These are phyloP conservation scores for Cyclophora albipunctata DNA, from an alignment of 2,888 invertebrate genomes.

Conservation along the genomic window DNA sequence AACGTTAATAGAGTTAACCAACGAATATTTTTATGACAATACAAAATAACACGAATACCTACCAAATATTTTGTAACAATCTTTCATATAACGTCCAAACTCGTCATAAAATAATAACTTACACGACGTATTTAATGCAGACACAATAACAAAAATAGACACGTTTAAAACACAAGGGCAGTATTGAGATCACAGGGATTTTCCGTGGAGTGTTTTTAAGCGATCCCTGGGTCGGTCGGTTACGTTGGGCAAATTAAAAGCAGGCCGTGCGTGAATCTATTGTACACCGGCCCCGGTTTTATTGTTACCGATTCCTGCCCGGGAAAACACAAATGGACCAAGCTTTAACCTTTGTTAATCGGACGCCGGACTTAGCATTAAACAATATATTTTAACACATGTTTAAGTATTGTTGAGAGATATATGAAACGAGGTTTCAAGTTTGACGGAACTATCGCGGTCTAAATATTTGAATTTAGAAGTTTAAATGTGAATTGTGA, in stretches of 20 bases:
- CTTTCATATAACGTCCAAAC: too few relatives aligned
- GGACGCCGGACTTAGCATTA: constrained; percentile 27
- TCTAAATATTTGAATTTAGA: too few relatives aligned
- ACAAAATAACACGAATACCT: too few relatives aligned
- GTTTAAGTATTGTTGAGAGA: constrained; percentile 1
- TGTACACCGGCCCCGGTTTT: constrained; percentile 56
- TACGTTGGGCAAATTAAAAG: constrained; percentile 70
- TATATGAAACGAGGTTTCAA: too few relatives aligned
- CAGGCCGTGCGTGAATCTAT: constrained; percentile 65
- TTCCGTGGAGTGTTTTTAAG: constrained; percentile 64
- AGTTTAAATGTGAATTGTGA: too few relatives aligned
- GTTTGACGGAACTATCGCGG: too few relatives aligned
- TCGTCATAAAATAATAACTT: too few relatives aligned
- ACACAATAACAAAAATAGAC: constrained; percentile 34
- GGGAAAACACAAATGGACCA: constrained; percentile 66
- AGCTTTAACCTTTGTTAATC: constrained; percentile 60
- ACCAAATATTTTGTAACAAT: too few relatives aligned
- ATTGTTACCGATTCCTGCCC: constrained; percentile 72
- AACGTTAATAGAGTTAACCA: too few relatives aligned
- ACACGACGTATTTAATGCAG: constrained; percentile 11
- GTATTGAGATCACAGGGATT: constrained; percentile 39
- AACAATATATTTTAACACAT: constrained; percentile 20
- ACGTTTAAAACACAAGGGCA: constrained; percentile 40
- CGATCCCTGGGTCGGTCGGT: constrained; percentile 40
- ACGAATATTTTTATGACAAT: too few relatives aligned